These are phyloP conservation scores for Zoanthus sociatus DNA, from an alignment of 92 coral and sea anemone species.

Conservation along the genomic window DNA sequence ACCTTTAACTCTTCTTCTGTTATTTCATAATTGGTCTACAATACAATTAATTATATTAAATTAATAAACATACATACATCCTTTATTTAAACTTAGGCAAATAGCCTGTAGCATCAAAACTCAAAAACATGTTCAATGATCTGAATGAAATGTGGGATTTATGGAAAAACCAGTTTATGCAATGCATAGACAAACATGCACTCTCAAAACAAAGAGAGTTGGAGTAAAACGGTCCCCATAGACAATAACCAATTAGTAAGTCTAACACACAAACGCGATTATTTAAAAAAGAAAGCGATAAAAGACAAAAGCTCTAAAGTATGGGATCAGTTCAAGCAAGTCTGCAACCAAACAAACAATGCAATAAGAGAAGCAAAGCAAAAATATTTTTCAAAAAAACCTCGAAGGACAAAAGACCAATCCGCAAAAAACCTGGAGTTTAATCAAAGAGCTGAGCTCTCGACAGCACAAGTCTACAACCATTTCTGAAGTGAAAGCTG, in stretches of 20 bases:
- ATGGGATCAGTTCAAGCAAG: constrained; percentile 37
- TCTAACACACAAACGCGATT: constrained; percentile 3
- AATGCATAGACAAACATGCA: constrained; percentile 37
- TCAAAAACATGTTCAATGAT: neutral
- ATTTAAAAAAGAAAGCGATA: neutral
- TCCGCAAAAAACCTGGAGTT: too few species aligned
- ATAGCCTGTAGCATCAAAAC: too few species aligned
- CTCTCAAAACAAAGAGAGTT: constrained; percentile 23
- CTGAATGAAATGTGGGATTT: constrained; percentile 37
- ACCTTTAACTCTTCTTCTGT: constrained; percentile 64
- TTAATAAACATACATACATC: too few species aligned
- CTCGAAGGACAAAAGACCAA: too few species aligned
- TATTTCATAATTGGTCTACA: constrained; percentile 44
- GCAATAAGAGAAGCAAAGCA: too few species aligned
- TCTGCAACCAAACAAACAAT: neutral
- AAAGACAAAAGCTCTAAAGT: too few species aligned
- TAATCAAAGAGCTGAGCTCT: too few species aligned
- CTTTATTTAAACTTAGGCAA: too few species aligned
- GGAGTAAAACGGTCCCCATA: constrained; percentile 44
- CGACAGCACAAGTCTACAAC: too few species aligned
- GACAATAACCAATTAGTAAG: constrained; percentile 17
- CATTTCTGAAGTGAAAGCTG: too few species aligned
- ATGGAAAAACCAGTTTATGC: constrained; percentile 36
- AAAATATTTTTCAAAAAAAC: too few species aligned
- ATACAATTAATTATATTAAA: neutral